Conservation (phyloP, 2,113 vertebrate genomes). For the Tetraodon nigroviridis region DNA sequence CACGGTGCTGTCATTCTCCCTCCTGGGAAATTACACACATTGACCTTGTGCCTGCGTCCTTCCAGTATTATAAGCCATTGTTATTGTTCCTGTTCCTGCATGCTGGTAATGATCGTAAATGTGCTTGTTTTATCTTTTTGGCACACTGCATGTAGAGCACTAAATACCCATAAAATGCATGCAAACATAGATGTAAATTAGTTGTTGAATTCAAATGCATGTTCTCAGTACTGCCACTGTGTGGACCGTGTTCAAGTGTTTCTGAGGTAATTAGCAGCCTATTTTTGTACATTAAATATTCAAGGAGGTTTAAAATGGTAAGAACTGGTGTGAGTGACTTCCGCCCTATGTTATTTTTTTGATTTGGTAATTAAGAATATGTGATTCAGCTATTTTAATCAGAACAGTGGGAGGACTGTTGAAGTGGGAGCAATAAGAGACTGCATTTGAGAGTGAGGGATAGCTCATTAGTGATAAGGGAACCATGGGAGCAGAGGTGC, state of each 20-base stretch:
- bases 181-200: background rate
- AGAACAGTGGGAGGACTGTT: conserved; percentile 6
- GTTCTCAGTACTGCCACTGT: background rate
- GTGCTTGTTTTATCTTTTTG: conserved; percentile 1
- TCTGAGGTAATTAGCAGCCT: background rate
- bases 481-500: conserved; percentile 20
- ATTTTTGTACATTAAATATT: background rate
- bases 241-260: no score
- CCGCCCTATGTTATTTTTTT: no score
- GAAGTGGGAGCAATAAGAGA: conserved; percentile 7
- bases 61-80: conserved; percentile 3
- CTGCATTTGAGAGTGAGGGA: conserved; percentile 6
- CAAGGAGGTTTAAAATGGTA: no score
- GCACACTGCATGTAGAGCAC: conserved; percentile 1
- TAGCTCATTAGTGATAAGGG: conserved; percentile 28
- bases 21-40: conserved; percentile 9
- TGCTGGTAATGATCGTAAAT: conserved; percentile 11
- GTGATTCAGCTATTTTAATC: conserved; percentile 1
- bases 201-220: background rate
- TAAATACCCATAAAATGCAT: conserved; percentile 3
- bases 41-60: conserved; percentile 21
- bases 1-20: conserved; percentile 8
- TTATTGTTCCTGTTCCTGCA: conserved; percentile 19
- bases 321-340: no score
- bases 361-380: background rate